Base-by-base conservation (phyloP, 1,140 invertebrate species). In the Microplitis demolitor region DNA sequence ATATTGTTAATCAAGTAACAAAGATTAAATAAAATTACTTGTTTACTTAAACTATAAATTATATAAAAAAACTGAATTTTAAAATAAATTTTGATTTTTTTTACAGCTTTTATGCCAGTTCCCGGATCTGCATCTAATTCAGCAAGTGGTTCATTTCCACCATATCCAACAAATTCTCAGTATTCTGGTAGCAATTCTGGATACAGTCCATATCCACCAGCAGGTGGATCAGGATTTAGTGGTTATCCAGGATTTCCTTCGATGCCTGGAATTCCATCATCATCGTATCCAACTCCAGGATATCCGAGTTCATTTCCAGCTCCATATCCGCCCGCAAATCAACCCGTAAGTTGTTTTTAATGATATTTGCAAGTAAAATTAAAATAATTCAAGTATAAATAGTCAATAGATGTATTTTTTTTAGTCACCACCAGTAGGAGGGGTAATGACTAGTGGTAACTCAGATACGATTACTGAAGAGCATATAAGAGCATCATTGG, bases 391-490 rank as follows among this genome's bases (percentile, higher is more conserved):
- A 71, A 39, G 14, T 58, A 45, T 60, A 3, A 62, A 39, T 24
- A 78, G 51, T 78, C 82, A 54, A 67, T 69, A 72, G 11, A 67
- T 53, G 33, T 54, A 31, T 34, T 69, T 78, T 73, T 70, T 31
- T 56, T 45, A 88, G 84, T 86, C 87, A 60, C 85, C 88, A 24
- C 84, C 86, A 66, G 83, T 87, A 73, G 83, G 88, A 68, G 85
- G 83, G 77, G 84, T 86, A 61, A 60, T 73, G 39, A 76, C 53
- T 16, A 85, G 88, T 62, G 88, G 88, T 64, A 81, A 81, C 35
- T 87, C 89, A 37, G 94, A 93, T 13, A 97, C 96, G 13, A 97
- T 99, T 56, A 95, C 96, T 54, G 96, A 98, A 81, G 96, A 98
- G 82, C 97, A 98, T 82, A 96, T 99, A 61, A 92, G 95, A 80